Conservation (phyloP, 1,140 invertebrate species). For the Drusus annulatus region DNA sequence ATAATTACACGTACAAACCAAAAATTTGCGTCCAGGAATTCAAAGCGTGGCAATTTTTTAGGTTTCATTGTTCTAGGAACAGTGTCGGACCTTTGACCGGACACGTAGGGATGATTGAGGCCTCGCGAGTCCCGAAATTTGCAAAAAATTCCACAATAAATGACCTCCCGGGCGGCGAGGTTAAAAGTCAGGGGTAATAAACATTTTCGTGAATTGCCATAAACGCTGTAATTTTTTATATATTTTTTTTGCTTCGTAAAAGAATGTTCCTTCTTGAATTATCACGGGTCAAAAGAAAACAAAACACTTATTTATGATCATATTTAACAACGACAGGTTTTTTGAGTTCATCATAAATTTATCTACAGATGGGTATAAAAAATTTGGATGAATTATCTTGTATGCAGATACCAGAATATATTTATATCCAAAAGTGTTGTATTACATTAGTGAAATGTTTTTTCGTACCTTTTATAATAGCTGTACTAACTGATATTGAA, state of each 20-base stretch:
- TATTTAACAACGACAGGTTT: no score
- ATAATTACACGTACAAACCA: background rate
- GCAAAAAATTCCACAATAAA: constrained; percentile 39
- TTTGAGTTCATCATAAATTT: no score
- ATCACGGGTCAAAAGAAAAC: no score
- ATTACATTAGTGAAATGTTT: no score
- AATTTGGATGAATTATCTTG: no score
- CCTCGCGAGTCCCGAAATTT: constrained; percentile 39
- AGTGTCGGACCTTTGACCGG: constrained; percentile 50
- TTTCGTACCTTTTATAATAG: no score
- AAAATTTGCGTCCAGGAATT: constrained; percentile 7
- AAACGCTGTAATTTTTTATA: constrained; percentile 23
- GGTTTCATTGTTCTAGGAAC: constrained; percentile 54
- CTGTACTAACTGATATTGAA: no score
- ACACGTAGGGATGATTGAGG: constrained; percentile 52
- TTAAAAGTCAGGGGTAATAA: constrained; percentile 36
- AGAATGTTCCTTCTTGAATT: background rate
- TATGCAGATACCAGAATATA: no score
- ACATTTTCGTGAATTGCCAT: constrained; percentile 24
- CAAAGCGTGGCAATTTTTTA: background rate
- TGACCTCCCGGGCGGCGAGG: constrained; percentile 32
- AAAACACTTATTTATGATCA: no score
- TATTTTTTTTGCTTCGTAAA: no score
- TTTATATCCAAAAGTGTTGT: no score
- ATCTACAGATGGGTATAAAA: no score